Percentiles rank a stretch among this genome's conserved stretches.
Evolutionary conservation across 2,113 vertebrate genomes (phyloP).

Genomic region (Mormyrus iriodes): DNA sequence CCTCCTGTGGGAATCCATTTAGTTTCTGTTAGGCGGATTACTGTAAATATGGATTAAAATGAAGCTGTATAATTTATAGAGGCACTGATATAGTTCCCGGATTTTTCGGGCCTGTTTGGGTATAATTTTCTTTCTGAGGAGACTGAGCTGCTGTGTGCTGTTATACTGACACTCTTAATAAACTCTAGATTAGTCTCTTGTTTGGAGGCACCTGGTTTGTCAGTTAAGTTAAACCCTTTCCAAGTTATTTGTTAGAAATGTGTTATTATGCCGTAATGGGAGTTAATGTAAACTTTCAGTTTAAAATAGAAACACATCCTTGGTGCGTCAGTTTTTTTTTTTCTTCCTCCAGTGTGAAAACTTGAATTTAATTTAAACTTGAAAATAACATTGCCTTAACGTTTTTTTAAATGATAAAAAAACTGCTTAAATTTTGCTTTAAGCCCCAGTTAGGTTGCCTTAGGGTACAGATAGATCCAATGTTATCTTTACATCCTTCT

Average conservation of each 20-base stretch:
- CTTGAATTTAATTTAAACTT: constrained; percentile 87
- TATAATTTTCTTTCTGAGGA: too few species aligned
- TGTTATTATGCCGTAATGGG: not conserved
- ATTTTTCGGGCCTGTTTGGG: too few species aligned
- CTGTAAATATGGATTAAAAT: not conserved
- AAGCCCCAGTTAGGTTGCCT: constrained; percentile 65
- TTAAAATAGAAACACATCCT: not conserved
- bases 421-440: constrained; percentile 76
- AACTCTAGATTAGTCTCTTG: not conserved
- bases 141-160: not conserved
- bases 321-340: constrained; percentile 23
- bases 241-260: not conserved
- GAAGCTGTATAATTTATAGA: not conserved
- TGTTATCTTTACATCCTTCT: constrained; percentile 49
- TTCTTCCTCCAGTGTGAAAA: constrained; percentile 76
- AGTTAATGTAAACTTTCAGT: not conserved
- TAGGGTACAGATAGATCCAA: constrained; percentile 62
- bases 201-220: not conserved
- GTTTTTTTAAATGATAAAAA: constrained; percentile 71
- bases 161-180: not conserved
- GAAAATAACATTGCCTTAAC: constrained; percentile 98
- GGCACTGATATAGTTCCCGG: not conserved
- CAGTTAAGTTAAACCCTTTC: not conserved
- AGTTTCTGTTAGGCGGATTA: not conserved
- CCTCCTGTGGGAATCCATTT: not conserved